Conservation (phyloP, 2,113 vertebrate species). For the Heterochromis multidens region DNA sequence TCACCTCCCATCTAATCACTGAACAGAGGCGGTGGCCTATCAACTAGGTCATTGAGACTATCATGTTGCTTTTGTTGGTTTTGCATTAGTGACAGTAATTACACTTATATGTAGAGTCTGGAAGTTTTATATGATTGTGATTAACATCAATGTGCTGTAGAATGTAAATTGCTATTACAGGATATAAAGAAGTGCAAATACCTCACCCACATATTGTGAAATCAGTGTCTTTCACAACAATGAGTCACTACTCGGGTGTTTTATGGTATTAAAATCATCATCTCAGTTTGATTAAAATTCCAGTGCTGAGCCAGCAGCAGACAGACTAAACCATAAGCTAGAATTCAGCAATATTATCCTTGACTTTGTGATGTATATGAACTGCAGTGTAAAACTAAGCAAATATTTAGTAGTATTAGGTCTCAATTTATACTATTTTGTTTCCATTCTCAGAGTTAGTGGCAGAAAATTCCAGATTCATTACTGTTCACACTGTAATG, state of each 20-base stretch:
- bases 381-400: background rate
- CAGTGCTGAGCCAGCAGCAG: too few species aligned
- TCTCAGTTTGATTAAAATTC: background rate
- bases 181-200: background rate
- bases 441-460: background rate
- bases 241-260: background rate
- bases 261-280: background rate
- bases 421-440: background rate
- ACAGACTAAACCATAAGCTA: background rate
- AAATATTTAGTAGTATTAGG: background rate
- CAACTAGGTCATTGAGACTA: background rate
- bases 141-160: background rate
- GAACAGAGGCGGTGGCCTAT: too few species aligned
- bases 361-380: background rate
- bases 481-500: background rate
- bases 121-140: background rate
- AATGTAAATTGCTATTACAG: background rate
- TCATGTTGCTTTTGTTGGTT: background rate
- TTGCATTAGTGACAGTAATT: background rate
- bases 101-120: background rate
- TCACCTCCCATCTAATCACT: background rate
- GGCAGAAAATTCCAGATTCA: background rate
- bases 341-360: background rate
- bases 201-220: background rate
- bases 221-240: background rate